Percentiles rank a stretch among this genome's conserved stretches.
Conservation (phyloP, 2,797 vertebrate species). For the Rhyacichthys aspro region DNA sequence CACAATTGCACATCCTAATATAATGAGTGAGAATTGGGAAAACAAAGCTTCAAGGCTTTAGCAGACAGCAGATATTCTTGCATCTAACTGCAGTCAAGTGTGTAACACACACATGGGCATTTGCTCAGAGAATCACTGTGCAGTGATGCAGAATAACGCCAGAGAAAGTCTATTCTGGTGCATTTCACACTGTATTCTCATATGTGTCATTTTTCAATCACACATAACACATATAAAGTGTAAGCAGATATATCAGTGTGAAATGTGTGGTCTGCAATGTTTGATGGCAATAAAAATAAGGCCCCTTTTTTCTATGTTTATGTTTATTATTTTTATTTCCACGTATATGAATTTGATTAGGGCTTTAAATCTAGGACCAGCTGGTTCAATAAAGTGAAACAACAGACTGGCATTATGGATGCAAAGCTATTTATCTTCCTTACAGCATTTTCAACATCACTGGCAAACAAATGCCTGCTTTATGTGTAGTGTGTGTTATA, state of each 20-base stretch:
- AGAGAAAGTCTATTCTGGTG: constrained; percentile 15
- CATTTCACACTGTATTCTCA: constrained; percentile 4
- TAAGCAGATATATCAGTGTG: too few species aligned
- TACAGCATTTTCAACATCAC: constrained; percentile 15
- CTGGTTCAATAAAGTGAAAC: background rate
- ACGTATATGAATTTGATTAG: background rate
- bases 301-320: background rate
- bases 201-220: background rate
- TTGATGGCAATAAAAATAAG: background rate
- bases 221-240: too few species aligned
- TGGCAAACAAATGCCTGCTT: constrained; percentile 16
- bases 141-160: background rate
- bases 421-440: constrained; percentile 28
- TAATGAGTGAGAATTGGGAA: too few species aligned
- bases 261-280: background rate
- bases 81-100: background rate
- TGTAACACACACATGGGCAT: background rate
- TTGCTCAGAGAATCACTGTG: constrained; percentile 13
- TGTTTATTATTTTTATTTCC: background rate
- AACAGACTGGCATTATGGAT: constrained; percentile 9
- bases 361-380: constrained; percentile 8
- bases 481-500: constrained; percentile 22
- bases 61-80: background rate
- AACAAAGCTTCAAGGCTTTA: background rate
- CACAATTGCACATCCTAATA: too few species aligned